Conservation (phyloP, 2,888 invertebrate species). For the Acleris literana region DNA sequence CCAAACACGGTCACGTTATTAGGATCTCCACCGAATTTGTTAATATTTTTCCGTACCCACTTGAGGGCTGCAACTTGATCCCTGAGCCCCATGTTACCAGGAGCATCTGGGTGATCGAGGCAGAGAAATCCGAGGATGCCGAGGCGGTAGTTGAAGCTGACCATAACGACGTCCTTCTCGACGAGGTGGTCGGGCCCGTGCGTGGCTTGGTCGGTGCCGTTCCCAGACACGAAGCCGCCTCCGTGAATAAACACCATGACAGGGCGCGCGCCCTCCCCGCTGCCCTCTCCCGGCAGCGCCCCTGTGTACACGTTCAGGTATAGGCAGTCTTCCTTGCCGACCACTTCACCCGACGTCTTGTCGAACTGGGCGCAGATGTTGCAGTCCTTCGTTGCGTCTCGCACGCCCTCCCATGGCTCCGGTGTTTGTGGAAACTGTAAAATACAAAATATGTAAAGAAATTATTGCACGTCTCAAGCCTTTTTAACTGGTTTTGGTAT, state of each 20-base stretch:
- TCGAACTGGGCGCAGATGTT: conserved; percentile 86
- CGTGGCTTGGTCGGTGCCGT: conserved; percentile 64
- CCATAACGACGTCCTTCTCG: conserved; percentile 70
- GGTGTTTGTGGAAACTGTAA: conserved; percentile 67
- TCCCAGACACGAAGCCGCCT: conserved; percentile 74
- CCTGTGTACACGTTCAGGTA: conserved; percentile 88
- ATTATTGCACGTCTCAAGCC: too few species aligned
- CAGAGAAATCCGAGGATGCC: conserved; percentile 74
- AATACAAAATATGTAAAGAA: conserved; percentile 5
- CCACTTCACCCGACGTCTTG: conserved; percentile 71
- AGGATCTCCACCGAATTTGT: conserved; percentile 75
- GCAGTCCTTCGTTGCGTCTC: conserved; percentile 85
- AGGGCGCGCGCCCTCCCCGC: conserved; percentile 49
- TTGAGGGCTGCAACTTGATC: conserved; percentile 80
- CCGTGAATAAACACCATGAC: conserved; percentile 79
- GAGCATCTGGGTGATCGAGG: conserved; percentile 68
- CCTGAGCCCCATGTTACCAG: conserved; percentile 78
- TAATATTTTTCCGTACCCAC: conserved; percentile 79
- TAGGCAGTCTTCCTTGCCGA: conserved; percentile 86
- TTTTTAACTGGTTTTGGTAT: too few species aligned
- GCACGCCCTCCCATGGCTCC: conserved; percentile 82
- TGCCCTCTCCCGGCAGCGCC: conserved; percentile 53
- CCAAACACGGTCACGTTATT: conserved; percentile 80
- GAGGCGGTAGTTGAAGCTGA: conserved; percentile 73
- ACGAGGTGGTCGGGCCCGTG: conserved; percentile 75